Base-by-base conservation (phyloP, 1,140 invertebrate species). In the Conopomorpha cramerella region DNA sequence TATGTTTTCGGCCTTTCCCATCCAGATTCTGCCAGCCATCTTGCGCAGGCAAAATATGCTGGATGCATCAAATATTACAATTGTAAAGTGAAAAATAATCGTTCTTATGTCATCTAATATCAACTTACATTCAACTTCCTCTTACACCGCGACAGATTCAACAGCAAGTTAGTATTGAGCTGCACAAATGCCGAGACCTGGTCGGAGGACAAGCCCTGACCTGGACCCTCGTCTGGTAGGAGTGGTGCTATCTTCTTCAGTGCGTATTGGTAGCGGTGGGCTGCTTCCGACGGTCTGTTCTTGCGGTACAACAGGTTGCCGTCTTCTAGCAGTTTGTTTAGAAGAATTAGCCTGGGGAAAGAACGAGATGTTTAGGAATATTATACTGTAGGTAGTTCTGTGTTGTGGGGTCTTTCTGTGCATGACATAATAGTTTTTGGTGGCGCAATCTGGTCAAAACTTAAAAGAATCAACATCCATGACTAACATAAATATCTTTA, bases 281-380 rank as follows among this genome's bases (percentile, higher is more conserved):
- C 90, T 0, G 96, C 94, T 66, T 98, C 96, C 45, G 90, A 90
- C 7, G 96, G 82, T 11, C 93, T 82, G 49, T 88, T 90, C 68
- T 95, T 96, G 30, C 92, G 85, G 66, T 95, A 96, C 2, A 99
- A 66, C 13, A 94, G 86, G 60, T 95, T 95, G 2, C 95, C 96
- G 79, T 99, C 95, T 78, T 98, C 95, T 29, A 98, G 81, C 12
- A 99, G 80, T 70, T 98, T 98, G 72, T 95, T 96, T n/a, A 98
- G 78, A 30, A 99, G 81, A 36, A 96, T 88, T 43, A 74, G 62
- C 70, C 70, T 74, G 53, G 7, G 41, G 39, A 6, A 13, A 30
- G 15, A 10, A 33, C 2, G 25, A 25, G 10, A 33, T 32, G 14
- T 16, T 23, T 40, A 35, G 8, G n/a, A n/a, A n/a, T n/a, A n/a